Evolutionary conservation across 2,797 vertebrate species (phyloP).

Genomic region (Hypotaenidia okinawae): DNA sequence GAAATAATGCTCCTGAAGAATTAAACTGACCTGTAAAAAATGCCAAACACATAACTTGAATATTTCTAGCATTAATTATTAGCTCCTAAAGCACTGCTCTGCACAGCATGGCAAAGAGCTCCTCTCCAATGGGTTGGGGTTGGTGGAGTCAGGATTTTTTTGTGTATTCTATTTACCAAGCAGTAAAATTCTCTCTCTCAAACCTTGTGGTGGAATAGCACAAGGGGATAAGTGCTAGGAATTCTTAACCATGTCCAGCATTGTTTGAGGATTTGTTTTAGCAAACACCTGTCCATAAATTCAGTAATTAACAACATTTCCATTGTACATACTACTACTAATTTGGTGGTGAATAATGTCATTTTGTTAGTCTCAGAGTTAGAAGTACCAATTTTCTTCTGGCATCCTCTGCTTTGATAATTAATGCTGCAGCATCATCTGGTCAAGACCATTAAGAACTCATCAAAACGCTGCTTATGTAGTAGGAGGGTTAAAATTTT

Average conservation of each 20-base stretch:
- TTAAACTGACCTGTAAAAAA: not conserved
- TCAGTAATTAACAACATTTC: not conserved
- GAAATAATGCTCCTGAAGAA: not conserved
- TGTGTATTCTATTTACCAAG: not conserved
- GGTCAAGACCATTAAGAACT: not conserved
- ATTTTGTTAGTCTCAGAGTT: not conserved
- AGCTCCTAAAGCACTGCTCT: not conserved
- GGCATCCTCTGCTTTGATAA: not conserved
- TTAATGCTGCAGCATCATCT: not conserved
- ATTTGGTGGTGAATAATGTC: not conserved
- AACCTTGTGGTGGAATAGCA: not conserved
- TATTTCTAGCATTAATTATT: not conserved
- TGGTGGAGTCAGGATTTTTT: not conserved
- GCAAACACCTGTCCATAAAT: not conserved
- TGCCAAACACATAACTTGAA: accelerated
- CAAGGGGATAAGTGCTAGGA: not conserved
- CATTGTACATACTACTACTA: not conserved
- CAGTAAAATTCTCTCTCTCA: not conserved
- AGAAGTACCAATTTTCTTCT: not conserved
- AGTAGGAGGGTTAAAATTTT: not conserved
- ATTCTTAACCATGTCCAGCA: not conserved
- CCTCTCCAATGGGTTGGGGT: not conserved
- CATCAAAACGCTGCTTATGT: not conserved
- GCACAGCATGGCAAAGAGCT: not conserved
- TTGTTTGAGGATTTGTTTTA: not conserved